Conservation (phyloP, 2,888 invertebrate species). For the Cephus runcator region DNA sequence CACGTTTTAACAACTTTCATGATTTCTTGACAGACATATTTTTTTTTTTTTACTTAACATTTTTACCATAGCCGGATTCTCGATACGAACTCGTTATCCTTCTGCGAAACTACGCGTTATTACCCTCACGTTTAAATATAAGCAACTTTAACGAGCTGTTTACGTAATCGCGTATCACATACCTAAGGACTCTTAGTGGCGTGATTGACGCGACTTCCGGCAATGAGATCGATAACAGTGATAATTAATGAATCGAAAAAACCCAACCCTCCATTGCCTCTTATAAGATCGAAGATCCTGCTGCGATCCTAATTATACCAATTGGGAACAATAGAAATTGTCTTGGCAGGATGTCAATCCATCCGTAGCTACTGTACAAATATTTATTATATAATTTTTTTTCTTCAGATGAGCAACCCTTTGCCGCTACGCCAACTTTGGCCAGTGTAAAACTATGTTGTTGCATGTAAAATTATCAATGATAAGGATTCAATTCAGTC, state of each 20-base stretch:
- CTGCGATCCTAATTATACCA: neutral
- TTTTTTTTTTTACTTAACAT: neutral
- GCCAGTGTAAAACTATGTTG: conserved; percentile 48
- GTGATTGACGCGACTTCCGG: neutral
- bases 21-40: neutral
- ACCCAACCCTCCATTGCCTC: neutral
- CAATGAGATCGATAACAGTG: neutral
- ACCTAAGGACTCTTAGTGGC: neutral
- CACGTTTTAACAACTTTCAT: neutral
- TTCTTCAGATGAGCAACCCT: conserved; percentile 4
- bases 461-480: conserved; percentile 61
- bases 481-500: neutral
- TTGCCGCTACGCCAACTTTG: conserved; percentile 17
- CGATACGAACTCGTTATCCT: neutral
- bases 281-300: neutral
- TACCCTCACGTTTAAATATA: neutral
- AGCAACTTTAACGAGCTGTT: neutral
- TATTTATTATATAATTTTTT: conserved; percentile 3
- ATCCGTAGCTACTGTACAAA: neutral
- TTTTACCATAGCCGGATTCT: neutral
- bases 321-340: neutral
- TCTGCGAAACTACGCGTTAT: neutral
- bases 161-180: neutral
- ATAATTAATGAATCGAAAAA: neutral
- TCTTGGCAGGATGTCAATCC: neutral